Percentiles rank a stretch among this genome's conserved stretches.
phyloP scores from a whole-genome alignment of 2,888 invertebrate genomes.

The Cantharis rufa region DNA sequence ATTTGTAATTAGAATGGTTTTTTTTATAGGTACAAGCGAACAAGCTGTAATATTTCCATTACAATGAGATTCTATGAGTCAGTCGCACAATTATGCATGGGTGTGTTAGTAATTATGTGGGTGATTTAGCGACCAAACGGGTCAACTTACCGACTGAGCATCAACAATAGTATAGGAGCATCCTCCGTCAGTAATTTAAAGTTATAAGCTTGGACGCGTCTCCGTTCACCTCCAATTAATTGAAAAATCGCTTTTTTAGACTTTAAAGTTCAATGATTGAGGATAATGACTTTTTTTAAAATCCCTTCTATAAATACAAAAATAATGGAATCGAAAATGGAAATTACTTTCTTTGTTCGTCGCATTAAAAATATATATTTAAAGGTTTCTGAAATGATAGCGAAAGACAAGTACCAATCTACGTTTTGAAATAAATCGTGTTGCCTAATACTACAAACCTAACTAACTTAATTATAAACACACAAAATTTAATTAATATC shows the following conservation, averaged over 20 bases:
- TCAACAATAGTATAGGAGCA: slow-evolving; percentile 32
- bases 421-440: not conserved
- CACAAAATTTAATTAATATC: not conserved
- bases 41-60: slow-evolving; percentile 18
- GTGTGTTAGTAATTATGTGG: slow-evolving; percentile 41
- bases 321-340: not conserved
- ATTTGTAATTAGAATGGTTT: not conserved
- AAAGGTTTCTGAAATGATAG: not conserved
- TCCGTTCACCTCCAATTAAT: slow-evolving; percentile 20
- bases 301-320: not conserved
- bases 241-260: slow-evolving; percentile 21
- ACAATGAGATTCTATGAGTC: slow-evolving; percentile 32
- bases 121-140: slow-evolving; percentile 39
- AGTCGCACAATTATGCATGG: slow-evolving; percentile 39
- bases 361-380: not conserved
- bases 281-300: not conserved
- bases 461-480: not conserved
- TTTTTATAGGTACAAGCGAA: not conserved
- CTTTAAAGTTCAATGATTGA: not conserved
- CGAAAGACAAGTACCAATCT: not conserved
- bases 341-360: not conserved
- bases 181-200: slow-evolving; percentile 25
- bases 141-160: slow-evolving; percentile 37
- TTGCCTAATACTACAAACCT: not conserved
- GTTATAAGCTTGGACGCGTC: slow-evolving; percentile 27